phyloP scores from a whole-genome alignment of 2,888 invertebrate species.

The Rhingia rostrata region DNA sequence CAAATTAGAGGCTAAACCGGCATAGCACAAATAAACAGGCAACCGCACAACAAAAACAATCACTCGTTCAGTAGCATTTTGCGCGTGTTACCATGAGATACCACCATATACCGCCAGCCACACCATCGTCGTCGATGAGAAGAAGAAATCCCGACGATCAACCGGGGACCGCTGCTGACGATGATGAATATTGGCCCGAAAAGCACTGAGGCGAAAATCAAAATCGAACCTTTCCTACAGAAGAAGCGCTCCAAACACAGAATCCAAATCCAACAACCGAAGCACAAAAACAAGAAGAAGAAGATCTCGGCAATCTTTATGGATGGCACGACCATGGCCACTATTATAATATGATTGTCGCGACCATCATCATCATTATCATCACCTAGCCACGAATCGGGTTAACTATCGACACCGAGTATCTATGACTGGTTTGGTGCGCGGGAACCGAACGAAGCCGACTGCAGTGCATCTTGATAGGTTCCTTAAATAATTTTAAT shows the following conservation, averaged over 20 bases:
- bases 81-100: constrained; percentile 67
- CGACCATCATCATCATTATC: constrained; percentile 74
- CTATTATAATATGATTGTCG: constrained; percentile 74
- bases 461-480: constrained; percentile 59
- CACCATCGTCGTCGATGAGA: constrained; percentile 10
- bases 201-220: constrained; percentile 53
- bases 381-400: constrained; percentile 74
- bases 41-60: constrained; percentile 42
- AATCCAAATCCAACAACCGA: no score
- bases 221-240: constrained; percentile 49
- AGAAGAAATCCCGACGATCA: constrained; percentile 38
- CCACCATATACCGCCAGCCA: constrained; percentile 5
- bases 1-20: constrained; percentile 68
- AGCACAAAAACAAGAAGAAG: no score
- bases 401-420: constrained; percentile 66
- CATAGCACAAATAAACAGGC: constrained; percentile 21
- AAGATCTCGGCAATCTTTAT: constrained; percentile 61
- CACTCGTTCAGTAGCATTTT: constrained; percentile 70
- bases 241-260: constrained; percentile 18
- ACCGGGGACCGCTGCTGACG: constrained; percentile 42
- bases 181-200: constrained; percentile 70
- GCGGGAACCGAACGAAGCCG: constrained; percentile 36
- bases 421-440: constrained; percentile 9
- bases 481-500: constrained; percentile 73
- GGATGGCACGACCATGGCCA: constrained; percentile 72